phyloP scores from a whole-genome alignment of 92 coral and sea anemone genomes.

The Parazoanthus swiftii region DNA sequence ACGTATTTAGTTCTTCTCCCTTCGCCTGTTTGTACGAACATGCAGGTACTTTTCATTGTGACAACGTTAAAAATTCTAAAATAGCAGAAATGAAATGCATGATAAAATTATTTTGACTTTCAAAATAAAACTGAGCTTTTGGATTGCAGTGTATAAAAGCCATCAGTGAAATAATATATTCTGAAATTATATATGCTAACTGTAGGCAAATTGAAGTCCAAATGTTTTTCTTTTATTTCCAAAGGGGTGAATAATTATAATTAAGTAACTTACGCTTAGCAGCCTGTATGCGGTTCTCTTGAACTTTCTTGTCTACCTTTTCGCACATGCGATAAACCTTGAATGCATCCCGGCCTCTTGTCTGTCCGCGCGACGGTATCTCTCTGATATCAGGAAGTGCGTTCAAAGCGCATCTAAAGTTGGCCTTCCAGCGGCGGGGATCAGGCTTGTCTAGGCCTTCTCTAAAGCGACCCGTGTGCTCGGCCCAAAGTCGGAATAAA shows the following conservation, averaged over 20 bases:
- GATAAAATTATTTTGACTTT: not conserved
- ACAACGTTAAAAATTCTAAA: not conserved
- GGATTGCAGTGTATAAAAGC: not conserved
- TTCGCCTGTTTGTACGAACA: not conserved
- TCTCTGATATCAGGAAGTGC: conserved; percentile 94
- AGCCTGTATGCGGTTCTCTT: conserved; percentile 17
- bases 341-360: conserved; percentile 88
- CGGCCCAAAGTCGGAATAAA: conserved; percentile 89
- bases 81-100: not conserved
- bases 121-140: too few relatives aligned
- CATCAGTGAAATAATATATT: not conserved
- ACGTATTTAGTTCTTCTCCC: not conserved
- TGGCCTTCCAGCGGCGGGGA: conserved; percentile 97
- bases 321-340: conserved; percentile 87
- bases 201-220: not conserved
- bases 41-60: not conserved
- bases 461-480: conserved; percentile 88
- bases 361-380: conserved; percentile 79
- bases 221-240: not conserved
- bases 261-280: conserved; percentile 2
- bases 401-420: conserved; percentile 97
- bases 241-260: too few relatives aligned
- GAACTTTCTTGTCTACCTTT: conserved; percentile 32
- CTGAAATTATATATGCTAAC: too few relatives aligned
- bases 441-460: conserved; percentile 77